phyloP scores from a whole-genome alignment of 2,797 vertebrate species.

The Brachymystax lenok region DNA sequence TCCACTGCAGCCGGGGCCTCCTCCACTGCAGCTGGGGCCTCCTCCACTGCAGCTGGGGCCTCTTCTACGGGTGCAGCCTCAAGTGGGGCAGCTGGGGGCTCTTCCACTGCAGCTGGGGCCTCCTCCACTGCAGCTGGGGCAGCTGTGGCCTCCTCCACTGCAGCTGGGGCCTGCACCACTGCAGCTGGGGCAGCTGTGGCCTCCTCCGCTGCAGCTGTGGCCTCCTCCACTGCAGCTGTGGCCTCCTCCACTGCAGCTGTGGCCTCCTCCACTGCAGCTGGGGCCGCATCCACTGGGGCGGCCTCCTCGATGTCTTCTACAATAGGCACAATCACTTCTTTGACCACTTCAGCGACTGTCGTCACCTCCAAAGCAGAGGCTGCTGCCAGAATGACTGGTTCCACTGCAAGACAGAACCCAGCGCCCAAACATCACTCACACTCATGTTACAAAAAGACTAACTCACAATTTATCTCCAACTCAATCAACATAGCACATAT shows the following conservation, averaged over 20 bases:
- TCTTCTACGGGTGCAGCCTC: background rate
- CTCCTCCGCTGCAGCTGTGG: slow-evolving; percentile 33
- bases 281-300: background rate
- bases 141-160: background rate
- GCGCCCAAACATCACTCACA: slow-evolving; percentile 63
- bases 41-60: slow-evolving; percentile 8
- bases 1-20: slow-evolving; percentile 49
- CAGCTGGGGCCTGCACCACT: background rate
- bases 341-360: slow-evolving; percentile 23
- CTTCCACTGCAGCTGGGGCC: background rate
- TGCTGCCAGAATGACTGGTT: slow-evolving; percentile 43
- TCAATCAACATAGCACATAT: slow-evolving; percentile 11
- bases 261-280: slow-evolving; percentile 2
- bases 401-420: slow-evolving; percentile 76
- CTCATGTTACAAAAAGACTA: slow-evolving; percentile 25
- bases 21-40: slow-evolving; percentile 10
- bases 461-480: slow-evolving; percentile 10
- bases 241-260: slow-evolving; percentile 51
- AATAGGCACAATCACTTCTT: background rate
- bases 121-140: background rate
- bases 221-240: background rate
- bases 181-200: slow-evolving; percentile 8
- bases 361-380: slow-evolving; percentile 51
- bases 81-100: background rate
- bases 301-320: slow-evolving; percentile 26